Conservation (phyloP, 2,113 vertebrate species). For the Tetraodon nigroviridis region DNA sequence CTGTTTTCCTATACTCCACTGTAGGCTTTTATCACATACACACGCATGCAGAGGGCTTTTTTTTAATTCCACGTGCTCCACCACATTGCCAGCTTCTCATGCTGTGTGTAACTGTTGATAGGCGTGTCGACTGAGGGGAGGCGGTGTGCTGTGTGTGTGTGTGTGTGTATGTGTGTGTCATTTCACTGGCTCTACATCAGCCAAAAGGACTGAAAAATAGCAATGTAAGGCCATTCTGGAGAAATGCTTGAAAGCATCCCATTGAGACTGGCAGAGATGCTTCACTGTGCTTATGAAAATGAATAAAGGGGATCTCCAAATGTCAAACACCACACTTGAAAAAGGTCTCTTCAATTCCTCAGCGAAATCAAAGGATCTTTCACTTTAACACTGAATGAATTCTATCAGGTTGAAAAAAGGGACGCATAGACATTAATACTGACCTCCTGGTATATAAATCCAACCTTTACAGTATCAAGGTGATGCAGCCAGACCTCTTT, state of each 20-base stretch:
- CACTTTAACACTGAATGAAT: conserved; percentile 19
- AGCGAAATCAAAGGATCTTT: conserved; percentile 36
- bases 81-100: conserved; percentile 33
- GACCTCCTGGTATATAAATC: conserved; percentile 25
- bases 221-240: conserved; percentile 12
- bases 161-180: conserved; percentile 11
- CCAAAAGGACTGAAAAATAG: conserved; percentile 15
- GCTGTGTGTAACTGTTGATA: conserved; percentile 35
- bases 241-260: conserved; percentile 12
- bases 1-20: conserved; percentile 22
- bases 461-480: conserved; percentile 9
- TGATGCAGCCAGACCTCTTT: conserved; percentile 9
- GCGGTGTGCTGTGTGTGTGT: conserved; percentile 15
- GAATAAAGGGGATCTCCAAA: conserved; percentile 36
- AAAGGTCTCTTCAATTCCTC: conserved; percentile 31
- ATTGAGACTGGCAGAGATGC: conserved; percentile 9
- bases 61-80: conserved; percentile 6
- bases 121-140: conserved; percentile 8
- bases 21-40: conserved; percentile 31
- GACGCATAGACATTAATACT: conserved; percentile 13
- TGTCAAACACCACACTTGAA: conserved; percentile 42
- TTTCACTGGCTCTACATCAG: conserved; percentile 36
- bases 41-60: conserved; percentile 30
- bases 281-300: conserved; percentile 30
- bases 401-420: conserved; percentile 26